Percentiles rank a stretch among this genome's conserved stretches.
These are phyloP conservation scores for Agonum fuliginosum DNA, from an alignment of 2,888 invertebrate genomes.

Conservation along the genomic window DNA sequence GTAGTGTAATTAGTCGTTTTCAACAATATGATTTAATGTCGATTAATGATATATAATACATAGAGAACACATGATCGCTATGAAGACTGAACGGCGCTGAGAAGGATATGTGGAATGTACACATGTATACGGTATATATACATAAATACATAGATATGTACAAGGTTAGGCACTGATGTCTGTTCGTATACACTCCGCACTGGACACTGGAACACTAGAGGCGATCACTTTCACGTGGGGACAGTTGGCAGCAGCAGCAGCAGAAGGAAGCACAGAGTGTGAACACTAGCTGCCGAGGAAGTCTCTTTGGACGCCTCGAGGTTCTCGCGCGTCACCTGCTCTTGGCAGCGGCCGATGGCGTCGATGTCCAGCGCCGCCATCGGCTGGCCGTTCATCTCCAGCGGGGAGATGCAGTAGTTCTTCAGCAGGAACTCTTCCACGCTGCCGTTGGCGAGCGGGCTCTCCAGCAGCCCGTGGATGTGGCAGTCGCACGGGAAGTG, in stretches of 20 bases:
- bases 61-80: slow-evolving; percentile 59
- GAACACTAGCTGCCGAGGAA: slow-evolving; percentile 60
- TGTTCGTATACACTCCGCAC: slow-evolving; percentile 61
- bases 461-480: slow-evolving; percentile 84
- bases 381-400: slow-evolving; percentile 86
- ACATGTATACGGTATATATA: slow-evolving; percentile 56
- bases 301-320: slow-evolving; percentile 75
- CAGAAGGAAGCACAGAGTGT: slow-evolving; percentile 31
- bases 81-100: slow-evolving; percentile 50
- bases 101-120: slow-evolving; percentile 57
- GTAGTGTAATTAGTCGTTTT: not conserved
- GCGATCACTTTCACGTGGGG: slow-evolving; percentile 66
- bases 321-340: slow-evolving; percentile 80
- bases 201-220: slow-evolving; percentile 42
- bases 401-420: slow-evolving; percentile 90
- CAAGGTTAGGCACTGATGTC: slow-evolving; percentile 63
- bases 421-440: slow-evolving; percentile 81
- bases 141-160: slow-evolving; percentile 64
- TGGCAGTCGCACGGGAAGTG: slow-evolving; percentile 93
- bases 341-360: slow-evolving; percentile 80
- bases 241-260: slow-evolving; percentile 52
- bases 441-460: slow-evolving; percentile 83
- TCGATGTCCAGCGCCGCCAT: slow-evolving; percentile 82
- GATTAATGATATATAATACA: slow-evolving; percentile 57
- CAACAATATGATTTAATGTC: slow-evolving; percentile 59